Conservation (phyloP, 2,113 vertebrate genomes). For the Pteropus alecto region DNA sequence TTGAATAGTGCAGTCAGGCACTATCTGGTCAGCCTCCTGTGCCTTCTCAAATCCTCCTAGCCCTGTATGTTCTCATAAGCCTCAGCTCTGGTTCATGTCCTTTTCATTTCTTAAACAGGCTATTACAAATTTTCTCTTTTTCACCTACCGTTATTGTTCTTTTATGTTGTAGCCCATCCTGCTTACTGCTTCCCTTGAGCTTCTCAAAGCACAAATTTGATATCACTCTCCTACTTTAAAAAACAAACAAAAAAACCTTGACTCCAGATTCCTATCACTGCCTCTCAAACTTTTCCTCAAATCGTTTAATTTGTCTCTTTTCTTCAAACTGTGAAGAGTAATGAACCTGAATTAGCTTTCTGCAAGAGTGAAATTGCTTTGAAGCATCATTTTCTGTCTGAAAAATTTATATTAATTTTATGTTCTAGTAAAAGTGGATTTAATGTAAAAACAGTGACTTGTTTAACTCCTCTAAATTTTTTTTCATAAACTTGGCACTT, state of each 20-base stretch:
- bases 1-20: background rate
- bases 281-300: background rate
- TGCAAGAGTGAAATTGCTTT: background rate
- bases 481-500: background rate
- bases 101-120: background rate
- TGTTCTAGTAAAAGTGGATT: background rate
- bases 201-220: background rate
- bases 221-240: background rate
- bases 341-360: background rate
- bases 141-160: background rate
- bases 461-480: background rate
- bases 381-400: background rate
- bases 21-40: background rate
- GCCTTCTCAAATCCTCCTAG: background rate
- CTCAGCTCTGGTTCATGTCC: background rate
- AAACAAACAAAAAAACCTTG: background rate
- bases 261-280: background rate
- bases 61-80: background rate
- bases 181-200: background rate
- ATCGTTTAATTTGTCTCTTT: background rate
- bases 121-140: background rate
- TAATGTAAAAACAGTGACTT: constrained; percentile 1
- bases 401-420: background rate
- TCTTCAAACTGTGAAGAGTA: background rate
- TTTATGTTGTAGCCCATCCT: background rate